Base-by-base conservation (phyloP, 2,113 vertebrate species). In the Marcusenius ussheri region DNA sequence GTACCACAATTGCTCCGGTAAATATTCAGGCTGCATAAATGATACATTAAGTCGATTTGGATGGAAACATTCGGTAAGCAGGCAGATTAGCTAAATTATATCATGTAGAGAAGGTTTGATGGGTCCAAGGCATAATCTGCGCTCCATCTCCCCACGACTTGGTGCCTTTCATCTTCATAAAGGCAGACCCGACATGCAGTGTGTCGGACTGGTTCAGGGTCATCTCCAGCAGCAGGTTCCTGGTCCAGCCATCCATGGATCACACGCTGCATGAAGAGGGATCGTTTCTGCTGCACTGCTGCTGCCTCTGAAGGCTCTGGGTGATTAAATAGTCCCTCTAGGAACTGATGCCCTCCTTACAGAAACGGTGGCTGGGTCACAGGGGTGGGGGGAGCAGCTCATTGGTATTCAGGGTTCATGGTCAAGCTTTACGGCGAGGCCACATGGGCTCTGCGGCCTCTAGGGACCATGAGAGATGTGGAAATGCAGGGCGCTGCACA, bases 321-420 rank as follows among this genome's bases (percentile, higher is more conserved):
- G 53, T 58, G 53, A 62, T 88, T 88, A 88, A 88, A 62, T 56
- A 88, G 39, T 17, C 47, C 35, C 87, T n/a, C 87, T 31, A 10
- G 87, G 42, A 88, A 27, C 58, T n/a, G 24, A 13, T 56, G 42
- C 27, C 42, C 21, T 46, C 58, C 58, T 24, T 21, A 15, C 24
- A 47, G 62, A 74, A 74, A 21, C 24, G 5, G 74, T 50, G 47
- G 88, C 31, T 50, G 27, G 17, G 70, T 49, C 35, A 17, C 31
- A 39, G 53, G 45, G 35, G 56, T 24, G 39, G 49, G 85, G 83
- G 85, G n/a, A 31, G 15, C 31, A 11, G 24, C 56, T 88, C 21
- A 88, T 88, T 88, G 39, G 88, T 88, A 70, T 88, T 42, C 88
- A 70, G 58, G 11, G 13, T 84, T 21, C 24, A n/a, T 21, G 45